These are phyloP conservation scores for Junco hyemalis DNA, from an alignment of 2,113 vertebrate species.

Conservation along the genomic window DNA sequence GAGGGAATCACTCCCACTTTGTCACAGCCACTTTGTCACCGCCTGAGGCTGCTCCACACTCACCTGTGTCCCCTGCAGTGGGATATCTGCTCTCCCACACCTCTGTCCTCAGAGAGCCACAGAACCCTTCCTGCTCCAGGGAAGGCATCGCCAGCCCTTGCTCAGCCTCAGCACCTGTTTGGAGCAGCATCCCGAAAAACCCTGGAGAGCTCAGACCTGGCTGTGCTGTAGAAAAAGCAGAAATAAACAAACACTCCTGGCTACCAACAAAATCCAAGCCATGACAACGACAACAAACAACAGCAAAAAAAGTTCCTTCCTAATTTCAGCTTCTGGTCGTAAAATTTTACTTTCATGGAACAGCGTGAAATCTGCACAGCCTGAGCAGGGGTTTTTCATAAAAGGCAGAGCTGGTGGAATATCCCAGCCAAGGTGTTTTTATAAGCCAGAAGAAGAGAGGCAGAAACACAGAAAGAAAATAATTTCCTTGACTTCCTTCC, in stretches of 20 bases:
- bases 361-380: slow-evolving; percentile 45
- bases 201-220: neutral
- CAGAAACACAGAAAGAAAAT: slow-evolving; percentile 58
- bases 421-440: slow-evolving; percentile 58
- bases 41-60: fast-evolving
- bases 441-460: slow-evolving; percentile 57
- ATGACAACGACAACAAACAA: neutral
- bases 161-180: neutral
- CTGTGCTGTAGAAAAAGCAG: neutral
- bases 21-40: neutral
- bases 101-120: neutral
- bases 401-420: slow-evolving; percentile 38
- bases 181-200: neutral
- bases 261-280: neutral
- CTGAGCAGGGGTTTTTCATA: slow-evolving; percentile 16
- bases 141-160: neutral
- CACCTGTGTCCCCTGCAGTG: neutral
- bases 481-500: slow-evolving; percentile 61
- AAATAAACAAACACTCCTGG: neutral
- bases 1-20: neutral
- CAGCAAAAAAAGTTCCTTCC: neutral
- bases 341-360: slow-evolving; percentile 58
- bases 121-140: neutral
- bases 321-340: slow-evolving; percentile 59
- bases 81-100: neutral